Percentiles rank a stretch among this genome's conserved stretches.
These are phyloP conservation scores for Leptopilina syphax DNA, from an alignment of 2,888 invertebrate species.

Conservation along the genomic window DNA sequence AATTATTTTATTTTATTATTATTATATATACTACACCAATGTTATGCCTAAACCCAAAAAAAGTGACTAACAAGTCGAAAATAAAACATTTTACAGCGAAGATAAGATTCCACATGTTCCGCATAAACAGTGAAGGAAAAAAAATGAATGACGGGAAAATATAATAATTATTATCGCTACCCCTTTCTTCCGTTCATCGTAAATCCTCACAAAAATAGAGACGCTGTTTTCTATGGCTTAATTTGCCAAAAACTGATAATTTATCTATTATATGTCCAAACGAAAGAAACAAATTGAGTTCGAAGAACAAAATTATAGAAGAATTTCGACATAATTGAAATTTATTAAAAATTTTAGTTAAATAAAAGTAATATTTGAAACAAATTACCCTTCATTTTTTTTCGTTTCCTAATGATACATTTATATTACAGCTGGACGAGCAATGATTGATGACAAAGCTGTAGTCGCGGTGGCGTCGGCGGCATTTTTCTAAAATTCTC, in stretches of 20 bases:
- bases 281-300: no score
- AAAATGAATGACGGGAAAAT: slow-evolving; percentile 14
- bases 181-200: slow-evolving; percentile 28
- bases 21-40: no score
- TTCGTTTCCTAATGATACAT: no score
- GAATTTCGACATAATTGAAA: no score
- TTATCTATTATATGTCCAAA: no score
- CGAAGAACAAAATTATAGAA: no score
- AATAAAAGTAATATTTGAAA: no score
- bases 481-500: slow-evolving; percentile 49
- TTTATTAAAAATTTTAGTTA: no score
- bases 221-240: neutral
- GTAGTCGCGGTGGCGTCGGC: slow-evolving; percentile 50
- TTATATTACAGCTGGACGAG: slow-evolving; percentile 52
- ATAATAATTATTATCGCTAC: slow-evolving; percentile 23
- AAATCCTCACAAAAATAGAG: slow-evolving; percentile 19
- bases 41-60: neutral
- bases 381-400: no score
- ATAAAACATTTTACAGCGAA: neutral
- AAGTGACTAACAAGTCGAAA: slow-evolving; percentile 24
- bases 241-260: neutral
- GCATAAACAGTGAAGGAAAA: slow-evolving; percentile 3
- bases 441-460: slow-evolving; percentile 55
- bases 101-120: slow-evolving; percentile 32
- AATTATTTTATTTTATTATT: no score